Percentiles rank a stretch among this genome's conserved stretches.
These are phyloP conservation scores for Plumapathes pennacea DNA, from an alignment of 92 coral and sea anemone genomes.

Conservation along the genomic window DNA sequence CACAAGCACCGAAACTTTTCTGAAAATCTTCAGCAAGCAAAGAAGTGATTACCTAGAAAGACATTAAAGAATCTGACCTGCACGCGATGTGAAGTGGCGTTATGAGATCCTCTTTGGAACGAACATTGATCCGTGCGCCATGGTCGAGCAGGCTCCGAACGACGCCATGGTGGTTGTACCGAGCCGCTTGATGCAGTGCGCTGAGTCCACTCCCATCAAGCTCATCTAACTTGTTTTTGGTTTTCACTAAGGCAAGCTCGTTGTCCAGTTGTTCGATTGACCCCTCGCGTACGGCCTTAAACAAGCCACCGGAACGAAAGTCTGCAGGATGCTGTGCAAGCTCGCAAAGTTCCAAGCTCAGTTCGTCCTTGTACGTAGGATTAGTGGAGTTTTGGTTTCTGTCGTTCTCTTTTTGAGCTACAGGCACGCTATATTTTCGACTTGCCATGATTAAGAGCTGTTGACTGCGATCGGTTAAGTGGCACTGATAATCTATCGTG, in stretches of 20 bases:
- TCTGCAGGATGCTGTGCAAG: no score
- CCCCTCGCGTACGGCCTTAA: slow-evolving; percentile 56
- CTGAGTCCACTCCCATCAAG: slow-evolving; percentile 30
- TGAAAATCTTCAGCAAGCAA: no score
- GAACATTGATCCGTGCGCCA: slow-evolving; percentile 40
- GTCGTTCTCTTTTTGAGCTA: no score
- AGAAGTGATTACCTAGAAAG: no score
- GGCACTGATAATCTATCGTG: no score
- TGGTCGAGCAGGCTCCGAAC: slow-evolving; percentile 28
- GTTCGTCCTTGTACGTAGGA: no score
- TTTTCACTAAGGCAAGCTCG: slow-evolving; percentile 16
- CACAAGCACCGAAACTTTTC: no score
- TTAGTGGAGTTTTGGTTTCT: background rate
- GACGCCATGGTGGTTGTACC: slow-evolving; percentile 35
- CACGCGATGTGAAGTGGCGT: slow-evolving; percentile 54
- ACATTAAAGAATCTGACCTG: slow-evolving; percentile 35
- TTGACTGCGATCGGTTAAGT: no score
- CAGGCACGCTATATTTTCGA: no score
- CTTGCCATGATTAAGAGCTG: no score
- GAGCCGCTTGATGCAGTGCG: slow-evolving; percentile 47
- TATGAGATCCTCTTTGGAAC: slow-evolving; percentile 23
- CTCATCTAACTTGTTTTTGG: slow-evolving; percentile 16
- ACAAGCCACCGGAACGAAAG: no score
- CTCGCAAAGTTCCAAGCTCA: no score
- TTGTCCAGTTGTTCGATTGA: slow-evolving; percentile 28